Evolutionary conservation across 2,888 invertebrate species (phyloP).

Genomic region (Leptinotarsa tumamoca): DNA sequence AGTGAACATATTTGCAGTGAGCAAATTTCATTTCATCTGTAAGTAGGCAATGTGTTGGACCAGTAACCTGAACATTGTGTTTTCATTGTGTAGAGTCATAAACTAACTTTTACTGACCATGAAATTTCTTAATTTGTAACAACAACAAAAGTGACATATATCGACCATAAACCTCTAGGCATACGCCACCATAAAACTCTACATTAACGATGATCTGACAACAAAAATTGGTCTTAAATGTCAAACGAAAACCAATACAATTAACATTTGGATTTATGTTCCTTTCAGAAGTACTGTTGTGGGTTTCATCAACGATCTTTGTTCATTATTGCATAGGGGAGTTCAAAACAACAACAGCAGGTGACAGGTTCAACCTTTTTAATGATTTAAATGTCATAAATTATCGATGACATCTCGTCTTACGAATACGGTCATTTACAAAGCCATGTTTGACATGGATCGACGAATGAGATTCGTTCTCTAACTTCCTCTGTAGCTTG

Average conservation of each 20-base stretch:
- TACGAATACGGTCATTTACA: no score
- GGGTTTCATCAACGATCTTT: background rate
- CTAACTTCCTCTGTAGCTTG: no score
- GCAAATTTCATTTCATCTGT: no score
- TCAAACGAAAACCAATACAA: conserved; percentile 4
- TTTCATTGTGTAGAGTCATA: conserved; percentile 14
- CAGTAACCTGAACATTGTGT: conserved; percentile 8
- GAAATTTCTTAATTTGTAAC: conserved; percentile 19
- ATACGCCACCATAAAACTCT: conserved; percentile 15
- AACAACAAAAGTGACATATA: conserved; percentile 14
- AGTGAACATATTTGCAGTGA: no score
- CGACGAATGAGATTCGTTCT: no score
- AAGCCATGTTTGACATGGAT: no score
- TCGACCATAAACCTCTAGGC: conserved; percentile 3
- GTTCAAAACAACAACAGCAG: no score
- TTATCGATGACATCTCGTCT: no score
- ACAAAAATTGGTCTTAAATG: conserved; percentile 14
- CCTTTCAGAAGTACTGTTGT: background rate
- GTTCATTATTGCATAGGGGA: background rate
- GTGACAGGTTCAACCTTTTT: no score
- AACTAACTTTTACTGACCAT: conserved; percentile 26
- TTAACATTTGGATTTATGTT: conserved; percentile 13
- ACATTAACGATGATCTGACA: background rate
- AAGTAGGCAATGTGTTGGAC: background rate
- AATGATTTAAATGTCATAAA: no score